Percentiles rank a stretch among this genome's conserved stretches.
Evolutionary conservation across 2,888 invertebrate species (phyloP).

Genomic region (Plagodis dolabraria): DNA sequence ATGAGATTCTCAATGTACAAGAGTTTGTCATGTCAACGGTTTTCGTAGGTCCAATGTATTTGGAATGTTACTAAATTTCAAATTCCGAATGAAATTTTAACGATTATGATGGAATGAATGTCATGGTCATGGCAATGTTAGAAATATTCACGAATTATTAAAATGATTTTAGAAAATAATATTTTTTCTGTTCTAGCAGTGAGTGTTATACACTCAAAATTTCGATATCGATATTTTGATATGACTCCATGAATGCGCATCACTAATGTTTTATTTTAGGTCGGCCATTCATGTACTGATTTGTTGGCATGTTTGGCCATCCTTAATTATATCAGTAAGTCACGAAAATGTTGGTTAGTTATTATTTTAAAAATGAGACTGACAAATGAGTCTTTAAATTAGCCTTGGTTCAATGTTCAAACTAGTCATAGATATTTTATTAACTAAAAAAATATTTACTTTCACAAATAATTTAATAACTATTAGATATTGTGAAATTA

Average conservation of each 20-base stretch:
- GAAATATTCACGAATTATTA: slow-evolving; percentile 11
- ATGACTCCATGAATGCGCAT: neutral
- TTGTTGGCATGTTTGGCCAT: too few species aligned
- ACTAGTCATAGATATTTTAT: too few species aligned
- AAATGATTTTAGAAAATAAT: too few species aligned
- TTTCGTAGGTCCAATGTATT: slow-evolving; percentile 40
- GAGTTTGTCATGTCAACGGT: slow-evolving; percentile 44
- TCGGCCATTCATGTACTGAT: neutral
- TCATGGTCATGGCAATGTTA: slow-evolving; percentile 25
- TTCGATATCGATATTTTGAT: neutral
- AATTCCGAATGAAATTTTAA: slow-evolving; percentile 27
- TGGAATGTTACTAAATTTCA: slow-evolving; percentile 56
- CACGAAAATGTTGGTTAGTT: too few species aligned
- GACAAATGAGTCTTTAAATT: too few species aligned
- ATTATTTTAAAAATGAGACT: too few species aligned
- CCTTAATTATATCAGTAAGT: too few species aligned
- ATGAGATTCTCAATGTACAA: slow-evolving; percentile 65
- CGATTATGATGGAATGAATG: slow-evolving; percentile 43
- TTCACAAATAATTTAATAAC: too few species aligned
- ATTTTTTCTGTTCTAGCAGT: neutral
- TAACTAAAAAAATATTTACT: too few species aligned
- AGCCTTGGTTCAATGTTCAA: too few species aligned
- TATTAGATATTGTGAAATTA: too few species aligned
- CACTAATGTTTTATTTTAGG: neutral
- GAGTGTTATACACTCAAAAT: neutral